These are phyloP conservation scores for Acrocephalus kingi DNA, from an alignment of 2,113 vertebrate species.

Conservation along the genomic window DNA sequence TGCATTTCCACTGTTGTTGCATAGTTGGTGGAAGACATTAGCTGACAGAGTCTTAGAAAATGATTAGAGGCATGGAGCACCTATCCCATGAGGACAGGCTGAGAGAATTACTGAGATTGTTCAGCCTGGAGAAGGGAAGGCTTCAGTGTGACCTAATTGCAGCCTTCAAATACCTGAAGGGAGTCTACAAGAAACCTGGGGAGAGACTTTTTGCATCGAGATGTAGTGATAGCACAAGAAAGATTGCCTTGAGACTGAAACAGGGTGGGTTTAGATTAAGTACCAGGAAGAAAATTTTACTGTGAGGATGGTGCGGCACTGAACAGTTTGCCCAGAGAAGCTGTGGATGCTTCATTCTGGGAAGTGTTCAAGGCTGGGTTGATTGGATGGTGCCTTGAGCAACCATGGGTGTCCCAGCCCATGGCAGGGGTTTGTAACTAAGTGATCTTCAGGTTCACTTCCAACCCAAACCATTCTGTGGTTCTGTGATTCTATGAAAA, in stretches of 20 bases:
- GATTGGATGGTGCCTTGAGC: neutral
- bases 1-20: neutral
- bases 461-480: neutral
- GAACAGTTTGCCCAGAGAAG: neutral
- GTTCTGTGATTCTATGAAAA: neutral
- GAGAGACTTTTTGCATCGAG: neutral
- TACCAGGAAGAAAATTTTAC: neutral
- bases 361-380: neutral
- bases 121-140: neutral
- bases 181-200: neutral
- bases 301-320: neutral
- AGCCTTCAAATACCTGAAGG: neutral
- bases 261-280: neutral
- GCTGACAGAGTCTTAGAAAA: neutral
- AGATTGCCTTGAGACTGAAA: neutral
- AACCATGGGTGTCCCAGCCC: neutral
- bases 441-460: neutral
- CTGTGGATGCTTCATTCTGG: neutral
- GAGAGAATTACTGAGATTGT: neutral
- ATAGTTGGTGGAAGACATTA: neutral
- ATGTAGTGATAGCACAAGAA: neutral
- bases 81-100: neutral
- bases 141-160: neutral
- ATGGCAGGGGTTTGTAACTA: neutral
- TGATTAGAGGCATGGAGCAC: neutral